Base-by-base conservation (phyloP, 1,140 invertebrate genomes). In the Scylla paramamosain region DNA sequence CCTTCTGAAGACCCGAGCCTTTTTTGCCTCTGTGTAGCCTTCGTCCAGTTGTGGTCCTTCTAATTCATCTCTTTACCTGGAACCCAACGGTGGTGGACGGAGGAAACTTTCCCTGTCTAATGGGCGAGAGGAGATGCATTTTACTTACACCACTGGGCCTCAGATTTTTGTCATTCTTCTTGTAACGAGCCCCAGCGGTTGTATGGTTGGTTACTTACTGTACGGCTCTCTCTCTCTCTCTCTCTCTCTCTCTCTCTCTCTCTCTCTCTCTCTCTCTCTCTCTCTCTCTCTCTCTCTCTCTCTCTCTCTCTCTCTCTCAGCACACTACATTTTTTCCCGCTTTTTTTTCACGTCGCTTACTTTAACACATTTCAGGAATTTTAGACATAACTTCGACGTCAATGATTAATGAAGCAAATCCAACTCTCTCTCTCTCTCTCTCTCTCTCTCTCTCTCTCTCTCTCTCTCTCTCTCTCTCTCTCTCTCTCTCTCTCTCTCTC, bases 1-100 rank as follows among this genome's bases (percentile, higher is more conserved):
- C 31, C 8, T n/a, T 77, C 20, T n/a, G 12, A n/a, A 25, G 6
- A n/a, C 20, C 20, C 67, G 0, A 7, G 6, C 20, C 20, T 20
- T 77, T 20, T 77, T 20, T 77, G 20, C 67, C 0, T n/a, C 20
- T 77, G 0, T 77, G 67, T 77, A 77, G 67, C 67, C 0, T 6
- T 20, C 67, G 25, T 25, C 25, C 67, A 77, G 67, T 20, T n/a
- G 67, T n/a, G 67, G 67, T 77, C 67, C 67, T 59, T 59, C 3
- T n/a, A 77, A 77, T 77, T 77, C n/a, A n/a, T 59, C n/a, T 77
- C n/a, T n/a, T n/a, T n/a, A 25, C 67, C 67, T 77, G 67, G 67
- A n/a, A n/a, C 67, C 67, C 67, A 77, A 77, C 67, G 67, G 67
- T 77, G 67, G 67, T 77, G 67, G 67, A 39, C 39, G 6, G 1